A percentile compares a stretch with the other conserved stretches of the same genome.
These are phyloP conservation scores for Knipowitschia caucasica DNA, from an alignment of 2,797 vertebrate species.

Conservation along the genomic window DNA sequence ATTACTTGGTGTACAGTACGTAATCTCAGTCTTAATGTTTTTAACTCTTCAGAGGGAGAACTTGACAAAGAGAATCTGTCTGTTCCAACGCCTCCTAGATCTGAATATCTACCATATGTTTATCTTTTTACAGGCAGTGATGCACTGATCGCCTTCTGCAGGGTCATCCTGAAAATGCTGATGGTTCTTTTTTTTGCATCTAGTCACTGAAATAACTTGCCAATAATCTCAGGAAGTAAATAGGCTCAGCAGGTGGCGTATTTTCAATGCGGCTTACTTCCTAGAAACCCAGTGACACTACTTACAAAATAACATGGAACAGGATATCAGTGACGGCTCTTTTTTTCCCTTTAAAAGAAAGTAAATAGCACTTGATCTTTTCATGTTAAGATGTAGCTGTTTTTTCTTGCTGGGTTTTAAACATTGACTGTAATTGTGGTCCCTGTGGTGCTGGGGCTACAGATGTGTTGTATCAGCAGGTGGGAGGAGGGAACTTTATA, in stretches of 20 bases:
- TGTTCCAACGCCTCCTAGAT: too few relatives aligned
- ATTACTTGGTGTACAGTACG: constrained; percentile 52
- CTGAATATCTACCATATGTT: constrained; percentile 1
- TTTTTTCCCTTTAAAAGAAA: too few relatives aligned
- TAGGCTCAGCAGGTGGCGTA: background rate
- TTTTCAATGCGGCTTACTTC: background rate
- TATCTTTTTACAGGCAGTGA: constrained; percentile 21
- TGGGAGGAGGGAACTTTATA: constrained; percentile 14
- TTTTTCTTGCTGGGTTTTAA: constrained; percentile 18
- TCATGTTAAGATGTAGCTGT: too few relatives aligned
- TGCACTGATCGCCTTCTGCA: background rate
- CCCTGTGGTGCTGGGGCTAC: constrained; percentile 11
- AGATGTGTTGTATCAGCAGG: constrained; percentile 37
- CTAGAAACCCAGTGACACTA: background rate
- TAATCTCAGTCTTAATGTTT: constrained; percentile 65
- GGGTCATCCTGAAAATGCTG: background rate
- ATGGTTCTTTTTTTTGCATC: background rate
- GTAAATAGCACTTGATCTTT: too few relatives aligned
- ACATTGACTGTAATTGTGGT: constrained; percentile 1
- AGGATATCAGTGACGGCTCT: background rate
- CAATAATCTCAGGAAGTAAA: background rate
- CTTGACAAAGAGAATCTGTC: constrained; percentile 18
- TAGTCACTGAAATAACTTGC: background rate
- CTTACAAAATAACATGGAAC: background rate
- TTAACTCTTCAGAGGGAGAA: constrained; percentile 41